These are phyloP conservation scores for Lamproptera curius DNA, from an alignment of 2,888 invertebrate genomes.

Conservation along the genomic window DNA sequence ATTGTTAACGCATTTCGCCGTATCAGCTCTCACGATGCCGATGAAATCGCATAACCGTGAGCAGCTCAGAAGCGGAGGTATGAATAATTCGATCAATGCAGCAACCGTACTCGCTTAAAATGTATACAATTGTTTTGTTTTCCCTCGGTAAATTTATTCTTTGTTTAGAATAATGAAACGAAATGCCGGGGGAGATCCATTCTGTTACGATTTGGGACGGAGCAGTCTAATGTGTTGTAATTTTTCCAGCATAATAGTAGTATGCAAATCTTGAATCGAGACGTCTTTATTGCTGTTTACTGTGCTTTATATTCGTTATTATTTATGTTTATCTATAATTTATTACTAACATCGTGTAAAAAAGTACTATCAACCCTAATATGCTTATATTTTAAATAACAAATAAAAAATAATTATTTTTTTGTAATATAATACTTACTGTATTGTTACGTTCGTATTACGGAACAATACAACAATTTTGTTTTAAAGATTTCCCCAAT, in stretches of 20 bases:
- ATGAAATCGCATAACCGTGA: conserved; percentile 20
- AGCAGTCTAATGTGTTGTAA: conserved; percentile 65
- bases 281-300: conserved; percentile 6
- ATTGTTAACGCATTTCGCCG: conserved; percentile 25
- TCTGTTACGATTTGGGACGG: conserved; percentile 68
- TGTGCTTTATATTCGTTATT: background rate
- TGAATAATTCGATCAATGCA: conserved; percentile 71
- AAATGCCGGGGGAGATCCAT: conserved; percentile 67
- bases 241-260: conserved; percentile 64
- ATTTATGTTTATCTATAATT: background rate
- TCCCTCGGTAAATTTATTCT: conserved; percentile 70
- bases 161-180: conserved; percentile 74
- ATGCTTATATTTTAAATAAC: too few relatives aligned
- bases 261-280: conserved; percentile 33
- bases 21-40: conserved; percentile 20
- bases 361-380: too few relatives aligned
- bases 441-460: too few relatives aligned
- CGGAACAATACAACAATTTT: too few relatives aligned
- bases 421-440: too few relatives aligned
- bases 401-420: too few relatives aligned
- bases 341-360: too few relatives aligned
- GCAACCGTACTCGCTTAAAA: conserved; percentile 65
- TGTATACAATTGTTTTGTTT: conserved; percentile 74
- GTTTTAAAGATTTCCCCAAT: too few relatives aligned
- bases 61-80: conserved; percentile 44